Conservation (phyloP, 2,113 vertebrate genomes). For the Mirounga angustirostris region DNA sequence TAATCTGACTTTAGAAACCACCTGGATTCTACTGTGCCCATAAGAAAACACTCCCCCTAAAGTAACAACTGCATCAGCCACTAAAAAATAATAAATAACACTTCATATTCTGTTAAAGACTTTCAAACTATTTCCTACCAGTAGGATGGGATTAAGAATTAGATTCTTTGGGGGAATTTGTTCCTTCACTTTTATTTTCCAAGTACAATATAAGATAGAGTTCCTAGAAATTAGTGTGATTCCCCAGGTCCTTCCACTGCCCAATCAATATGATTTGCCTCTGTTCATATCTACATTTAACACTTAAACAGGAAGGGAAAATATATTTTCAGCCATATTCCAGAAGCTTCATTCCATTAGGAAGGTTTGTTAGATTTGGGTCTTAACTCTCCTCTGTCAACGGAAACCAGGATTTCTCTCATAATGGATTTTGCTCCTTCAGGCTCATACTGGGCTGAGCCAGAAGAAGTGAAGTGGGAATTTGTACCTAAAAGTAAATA, state of each 20-base stretch:
- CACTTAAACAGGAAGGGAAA: neutral
- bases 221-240: neutral
- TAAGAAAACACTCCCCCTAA: neutral
- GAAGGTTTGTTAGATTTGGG: neutral
- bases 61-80: neutral
- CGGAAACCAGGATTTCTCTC: neutral
- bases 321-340: neutral
- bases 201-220: neutral
- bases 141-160: neutral
- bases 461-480: neutral
- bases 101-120: neutral
- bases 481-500: conserved; percentile 45
- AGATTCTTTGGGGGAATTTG: neutral
- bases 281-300: neutral
- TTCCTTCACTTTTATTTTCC: neutral
- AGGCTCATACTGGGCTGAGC: neutral
- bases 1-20: neutral
- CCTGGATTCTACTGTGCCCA: neutral
- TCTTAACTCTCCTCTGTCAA: neutral
- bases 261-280: neutral
- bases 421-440: neutral
- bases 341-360: neutral
- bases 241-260: neutral
- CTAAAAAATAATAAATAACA: neutral
- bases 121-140: neutral